phyloP scores from a whole-genome alignment of 2,797 vertebrate species.

The Cuniculus paca region DNA sequence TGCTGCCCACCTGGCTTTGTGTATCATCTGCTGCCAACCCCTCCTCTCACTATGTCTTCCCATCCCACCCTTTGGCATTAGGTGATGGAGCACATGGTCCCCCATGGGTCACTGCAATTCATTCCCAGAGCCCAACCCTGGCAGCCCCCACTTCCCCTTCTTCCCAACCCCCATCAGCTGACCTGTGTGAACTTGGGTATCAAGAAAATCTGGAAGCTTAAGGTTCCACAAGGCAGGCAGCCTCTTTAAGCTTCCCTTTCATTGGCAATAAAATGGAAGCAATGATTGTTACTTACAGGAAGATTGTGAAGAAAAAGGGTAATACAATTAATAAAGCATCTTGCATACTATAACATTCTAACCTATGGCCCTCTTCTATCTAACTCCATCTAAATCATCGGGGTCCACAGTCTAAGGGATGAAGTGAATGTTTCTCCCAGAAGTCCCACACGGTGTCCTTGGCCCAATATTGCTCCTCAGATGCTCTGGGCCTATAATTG shows the following conservation, averaged over 20 bases:
- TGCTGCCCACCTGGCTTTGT: conserved; percentile 69
- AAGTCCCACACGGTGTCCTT: background rate
- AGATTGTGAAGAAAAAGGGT: background rate
- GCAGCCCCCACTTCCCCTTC: background rate
- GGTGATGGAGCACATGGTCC: background rate
- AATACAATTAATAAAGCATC: background rate
- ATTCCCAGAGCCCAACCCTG: background rate
- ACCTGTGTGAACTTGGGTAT: background rate
- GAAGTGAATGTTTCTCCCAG: background rate
- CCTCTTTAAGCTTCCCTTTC: background rate
- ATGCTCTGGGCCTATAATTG: background rate
- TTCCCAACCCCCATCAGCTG: background rate
- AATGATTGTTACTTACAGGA: background rate
- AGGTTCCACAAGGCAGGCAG: background rate
- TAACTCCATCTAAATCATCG: background rate
- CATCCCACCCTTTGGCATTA: conserved; percentile 55
- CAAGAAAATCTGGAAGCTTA: background rate
- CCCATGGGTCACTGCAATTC: background rate
- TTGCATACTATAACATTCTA: background rate
- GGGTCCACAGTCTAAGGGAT: background rate
- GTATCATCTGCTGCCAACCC: background rate
- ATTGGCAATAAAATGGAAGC: background rate
- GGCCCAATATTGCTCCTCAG: background rate
- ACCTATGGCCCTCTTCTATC: background rate
- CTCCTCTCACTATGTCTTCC: background rate